Evolutionary conservation across 2,113 vertebrate genomes (phyloP).

Genomic region (Dicerorhinus sumatrensis): DNA sequence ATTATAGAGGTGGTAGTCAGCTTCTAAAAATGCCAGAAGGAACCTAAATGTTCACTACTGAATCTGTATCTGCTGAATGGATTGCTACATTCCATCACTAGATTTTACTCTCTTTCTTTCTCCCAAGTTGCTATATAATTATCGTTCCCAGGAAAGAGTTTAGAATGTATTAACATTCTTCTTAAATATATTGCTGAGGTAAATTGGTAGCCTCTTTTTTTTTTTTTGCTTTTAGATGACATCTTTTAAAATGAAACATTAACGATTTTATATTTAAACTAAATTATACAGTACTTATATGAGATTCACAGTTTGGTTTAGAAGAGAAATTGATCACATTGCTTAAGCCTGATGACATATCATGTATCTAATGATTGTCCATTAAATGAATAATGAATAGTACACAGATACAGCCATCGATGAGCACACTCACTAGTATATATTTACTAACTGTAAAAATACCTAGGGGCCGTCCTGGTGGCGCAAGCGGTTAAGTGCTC

Average conservation of each 20-base stretch:
- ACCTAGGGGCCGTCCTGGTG: too few relatives aligned
- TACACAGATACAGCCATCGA: neutral
- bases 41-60: neutral
- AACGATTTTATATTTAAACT: neutral
- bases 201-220: neutral
- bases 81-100: neutral
- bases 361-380: neutral
- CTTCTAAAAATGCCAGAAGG: neutral
- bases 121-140: neutral
- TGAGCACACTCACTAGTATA: neutral
- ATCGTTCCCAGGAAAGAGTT: neutral
- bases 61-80: neutral
- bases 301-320: neutral
- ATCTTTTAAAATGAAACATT: neutral
- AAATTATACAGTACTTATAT: neutral
- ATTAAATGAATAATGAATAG: neutral
- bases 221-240: neutral
- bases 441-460: neutral
- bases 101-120: neutral
- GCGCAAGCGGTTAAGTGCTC: too few relatives aligned
- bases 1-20: too few relatives aligned
- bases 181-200: neutral
- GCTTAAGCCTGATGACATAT: neutral
- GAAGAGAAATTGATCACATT: neutral
- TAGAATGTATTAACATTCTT: neutral